Percentiles rank a stretch among this genome's conserved stretches.
Conservation (phyloP, 2,113 vertebrate species). For the Gila orcuttii region DNA sequence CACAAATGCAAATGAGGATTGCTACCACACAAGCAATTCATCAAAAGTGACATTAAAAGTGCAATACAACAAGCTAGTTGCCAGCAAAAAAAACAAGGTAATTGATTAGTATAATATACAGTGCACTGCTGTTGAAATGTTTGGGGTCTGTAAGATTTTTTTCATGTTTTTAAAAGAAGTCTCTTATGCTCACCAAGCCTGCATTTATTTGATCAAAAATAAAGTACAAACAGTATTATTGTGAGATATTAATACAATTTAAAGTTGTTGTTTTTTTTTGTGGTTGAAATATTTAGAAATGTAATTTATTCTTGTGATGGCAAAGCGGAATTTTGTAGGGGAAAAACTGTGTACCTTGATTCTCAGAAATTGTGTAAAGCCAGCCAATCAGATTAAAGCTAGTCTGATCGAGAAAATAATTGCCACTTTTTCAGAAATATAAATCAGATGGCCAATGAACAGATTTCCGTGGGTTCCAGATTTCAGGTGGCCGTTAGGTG, state of each 20-base stretch:
- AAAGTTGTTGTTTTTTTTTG: neutral
- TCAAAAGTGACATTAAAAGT: neutral
- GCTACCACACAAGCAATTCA: slow-evolving; percentile 15
- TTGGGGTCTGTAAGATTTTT: neutral
- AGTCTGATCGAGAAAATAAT: neutral
- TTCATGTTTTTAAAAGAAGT: no score
- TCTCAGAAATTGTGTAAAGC: neutral
- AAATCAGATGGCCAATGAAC: neutral
- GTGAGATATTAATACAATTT: neutral
- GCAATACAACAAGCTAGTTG: neutral
- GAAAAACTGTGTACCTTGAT: neutral
- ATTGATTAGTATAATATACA: neutral
- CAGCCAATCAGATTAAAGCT: neutral
- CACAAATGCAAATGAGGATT: slow-evolving; percentile 9
- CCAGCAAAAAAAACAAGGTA: neutral
- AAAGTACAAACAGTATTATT: neutral
- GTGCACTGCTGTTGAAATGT: neutral
- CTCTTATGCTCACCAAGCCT: neutral
- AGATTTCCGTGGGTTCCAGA: neutral
- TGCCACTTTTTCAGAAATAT: neutral
- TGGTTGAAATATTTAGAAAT: neutral
- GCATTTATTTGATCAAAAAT: neutral
- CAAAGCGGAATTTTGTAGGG: neutral
- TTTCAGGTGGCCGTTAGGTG: neutral
- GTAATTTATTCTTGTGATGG: neutral